Percentiles rank a stretch among this genome's conserved stretches.
Evolutionary conservation across 2,797 vertebrate genomes (phyloP).

Genomic region (Ceryle rudis): DNA sequence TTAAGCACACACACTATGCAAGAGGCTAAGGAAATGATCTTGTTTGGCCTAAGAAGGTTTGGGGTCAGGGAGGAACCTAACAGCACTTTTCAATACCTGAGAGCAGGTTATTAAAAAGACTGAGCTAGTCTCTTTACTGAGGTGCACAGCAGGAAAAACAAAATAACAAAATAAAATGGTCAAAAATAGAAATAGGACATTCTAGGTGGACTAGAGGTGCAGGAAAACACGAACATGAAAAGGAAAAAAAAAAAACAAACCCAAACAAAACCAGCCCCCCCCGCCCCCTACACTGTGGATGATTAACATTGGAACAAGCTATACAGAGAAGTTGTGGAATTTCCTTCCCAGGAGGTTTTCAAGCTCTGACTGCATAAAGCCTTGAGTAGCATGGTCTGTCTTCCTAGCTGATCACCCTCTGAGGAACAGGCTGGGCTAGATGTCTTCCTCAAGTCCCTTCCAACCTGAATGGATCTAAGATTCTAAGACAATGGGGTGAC

Average conservation of each 20-base stretch:
- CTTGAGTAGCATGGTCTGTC: not conserved
- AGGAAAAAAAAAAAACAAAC: not conserved
- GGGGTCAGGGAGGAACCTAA: not conserved
- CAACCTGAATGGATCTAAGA: not conserved
- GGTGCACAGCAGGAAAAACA: not conserved
- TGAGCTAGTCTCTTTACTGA: not conserved
- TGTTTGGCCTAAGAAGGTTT: not conserved
- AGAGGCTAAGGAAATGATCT: not conserved
- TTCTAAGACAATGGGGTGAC: not conserved
- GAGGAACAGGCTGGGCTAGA: not conserved
- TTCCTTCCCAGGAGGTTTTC: not conserved
- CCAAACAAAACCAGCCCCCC: too few species aligned
- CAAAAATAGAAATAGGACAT: not conserved
- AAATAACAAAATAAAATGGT: not conserved
- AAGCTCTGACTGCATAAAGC: not conserved
- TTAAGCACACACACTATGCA: not conserved
- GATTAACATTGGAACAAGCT: not conserved
- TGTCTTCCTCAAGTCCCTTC: not conserved
- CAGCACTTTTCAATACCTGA: not conserved
- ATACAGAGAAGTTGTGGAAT: not conserved
- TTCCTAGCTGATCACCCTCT: not conserved
- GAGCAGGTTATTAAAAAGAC: not conserved
- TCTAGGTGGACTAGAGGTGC: not conserved
- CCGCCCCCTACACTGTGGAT: not conserved
- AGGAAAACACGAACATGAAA: not conserved